Evolutionary conservation across 92 coral and sea anemone species (phyloP), one percentile per base, ranked within the genome.

Genomic region (Bergia puertoricense): DNA sequence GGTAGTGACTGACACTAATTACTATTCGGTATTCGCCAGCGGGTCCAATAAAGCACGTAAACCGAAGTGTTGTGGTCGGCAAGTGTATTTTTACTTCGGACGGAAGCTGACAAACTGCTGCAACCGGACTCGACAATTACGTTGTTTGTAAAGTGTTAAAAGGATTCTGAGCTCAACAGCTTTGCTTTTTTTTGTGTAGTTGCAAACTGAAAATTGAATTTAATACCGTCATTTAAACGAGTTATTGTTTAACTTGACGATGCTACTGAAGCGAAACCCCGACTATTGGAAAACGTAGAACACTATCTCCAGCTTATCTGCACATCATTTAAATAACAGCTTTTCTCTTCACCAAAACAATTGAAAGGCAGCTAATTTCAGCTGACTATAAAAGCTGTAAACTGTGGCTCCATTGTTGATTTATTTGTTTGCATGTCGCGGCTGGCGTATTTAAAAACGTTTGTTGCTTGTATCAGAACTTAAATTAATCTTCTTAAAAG

Each of bases 201-300:
- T 44, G 62, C 62, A 67, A 71, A 15, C 77, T 83, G n/a, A 83
- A 83, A 83, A 69, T 67, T 9, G 41, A 82, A 68, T 56, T 69
- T 83, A 68, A 69, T 83, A 69, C 86, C 20, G 10, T 83, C 86
- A 46, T 83, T 84, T 84, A 36, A 44, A 56, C 56, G 87, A 68
- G 87, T 43, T 69, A 46, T 69, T 84, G 79, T 84, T 84, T 84
- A 71, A 51, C 67, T 43, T 22, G 62, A 14, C 65, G 68, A 30
- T 74, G 43, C 46, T 67, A 71, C 59, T 43, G 78, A 84, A 30
- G 87, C 79, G 87, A 69, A 84, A 68, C 87, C 62, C 46, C 44
- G 46, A 76, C 46, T 18, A 43, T 20, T 18, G 42, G 79, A 16
- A 74, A 42, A 76, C 79, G 6, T 39, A 76, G 54, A 74, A 20